Base-by-base conservation (phyloP, 2,888 invertebrate species). In the Pyrrhia umbra region DNA sequence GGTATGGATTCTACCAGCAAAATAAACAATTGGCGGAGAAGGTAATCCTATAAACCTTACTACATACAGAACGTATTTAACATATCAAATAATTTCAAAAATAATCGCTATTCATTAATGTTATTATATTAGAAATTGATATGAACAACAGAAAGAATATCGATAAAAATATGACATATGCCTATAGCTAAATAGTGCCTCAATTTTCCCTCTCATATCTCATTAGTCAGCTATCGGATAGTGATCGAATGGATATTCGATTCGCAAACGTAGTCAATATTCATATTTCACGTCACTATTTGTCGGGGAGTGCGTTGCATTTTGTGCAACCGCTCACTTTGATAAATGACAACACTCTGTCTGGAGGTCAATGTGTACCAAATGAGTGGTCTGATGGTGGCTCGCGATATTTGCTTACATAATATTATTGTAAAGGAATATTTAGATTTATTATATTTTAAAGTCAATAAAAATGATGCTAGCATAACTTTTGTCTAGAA, bases 311-410 rank as follows among this genome's bases (percentile, higher is more conserved):
- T 54, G 56, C 70, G 79, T 70, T 84, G 85, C 84, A 82, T 81
- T 83, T 70, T 75, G 67, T 77, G 61, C 66, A 76, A 67, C 76
- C 77, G 71, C 70, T 72, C 70, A 45, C 74, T 68, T 76, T 88
- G 86, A 91, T 88, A 88, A 92, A 92, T 88, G 87, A 85, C 81
- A 75, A 72, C 84, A 85, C 88, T 92, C 85, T 81, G 85, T 92
- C 91, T 89, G 82, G 80, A 85, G 88, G 88, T 87, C 89, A 89
- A 87, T 89, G 84, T 77, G 59, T 73, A 76, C 74, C 72, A 85
- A 83, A 89, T 90, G 82, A 88, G 88, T 82, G 88, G 57, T 43
- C 37, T 75, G 75, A 78, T 79, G 70, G 70, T 77, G 49, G 62
- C 13, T 42, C 10, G 25, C 15, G 20, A 65, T 66, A 70, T 66